A percentile compares a stretch with the other conserved stretches of the same genome.
Conservation (phyloP, 2,113 vertebrate genomes). For the Noctilio leporinus region DNA sequence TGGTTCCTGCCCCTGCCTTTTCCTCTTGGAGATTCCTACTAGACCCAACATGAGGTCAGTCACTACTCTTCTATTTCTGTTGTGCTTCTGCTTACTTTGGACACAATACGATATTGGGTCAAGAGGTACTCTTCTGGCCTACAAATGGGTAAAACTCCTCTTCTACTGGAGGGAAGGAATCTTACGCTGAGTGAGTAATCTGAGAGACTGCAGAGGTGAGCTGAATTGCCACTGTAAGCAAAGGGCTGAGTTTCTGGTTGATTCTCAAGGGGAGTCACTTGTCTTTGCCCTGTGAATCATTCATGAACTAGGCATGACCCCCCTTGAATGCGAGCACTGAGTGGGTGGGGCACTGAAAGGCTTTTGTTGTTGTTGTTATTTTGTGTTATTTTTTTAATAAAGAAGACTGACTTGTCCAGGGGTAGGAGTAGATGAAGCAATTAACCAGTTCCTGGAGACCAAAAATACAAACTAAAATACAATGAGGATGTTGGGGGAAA, state of each 20-base stretch:
- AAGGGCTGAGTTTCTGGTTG: background rate
- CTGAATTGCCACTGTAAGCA: background rate
- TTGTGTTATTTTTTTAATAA: background rate
- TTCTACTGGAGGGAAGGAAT: background rate
- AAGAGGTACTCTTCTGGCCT: background rate
- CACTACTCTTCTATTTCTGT: background rate
- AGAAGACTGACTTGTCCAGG: background rate
- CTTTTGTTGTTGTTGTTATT: background rate
- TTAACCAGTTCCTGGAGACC: background rate
- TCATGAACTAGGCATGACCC: slow-evolving; percentile 31
- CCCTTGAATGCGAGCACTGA: background rate
- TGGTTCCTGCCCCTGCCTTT: background rate
- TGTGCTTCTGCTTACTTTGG: background rate
- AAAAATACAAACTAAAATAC: background rate
- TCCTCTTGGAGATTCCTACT: background rate
- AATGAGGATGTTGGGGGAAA: background rate
- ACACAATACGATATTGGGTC: background rate
- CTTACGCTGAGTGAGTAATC: background rate
- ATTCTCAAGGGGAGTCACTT: background rate
- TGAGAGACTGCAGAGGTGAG: background rate
- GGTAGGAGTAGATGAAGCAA: background rate
- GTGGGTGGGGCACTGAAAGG: background rate
- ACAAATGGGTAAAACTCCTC: background rate
- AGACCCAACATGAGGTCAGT: background rate
- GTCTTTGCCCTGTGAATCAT: slow-evolving; percentile 23